Evolutionary conservation across 2,888 invertebrate genomes (phyloP).

Genomic region (Oscheius onirici): DNA sequence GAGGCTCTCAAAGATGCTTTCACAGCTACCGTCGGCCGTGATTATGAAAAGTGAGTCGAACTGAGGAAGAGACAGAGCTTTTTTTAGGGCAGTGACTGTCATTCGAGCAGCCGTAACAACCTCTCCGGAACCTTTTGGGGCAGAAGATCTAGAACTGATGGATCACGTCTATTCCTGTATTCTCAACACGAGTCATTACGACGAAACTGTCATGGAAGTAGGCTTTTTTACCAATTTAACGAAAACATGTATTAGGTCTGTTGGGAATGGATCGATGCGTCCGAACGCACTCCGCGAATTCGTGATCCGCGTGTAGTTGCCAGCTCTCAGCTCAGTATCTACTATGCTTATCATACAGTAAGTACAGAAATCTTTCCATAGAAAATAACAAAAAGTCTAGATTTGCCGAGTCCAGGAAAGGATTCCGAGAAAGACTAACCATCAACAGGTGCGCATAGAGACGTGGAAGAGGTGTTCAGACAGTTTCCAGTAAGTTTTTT

Average conservation of each 20-base stretch:
- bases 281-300: constrained; percentile 51
- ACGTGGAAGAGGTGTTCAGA: constrained; percentile 51
- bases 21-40: constrained; percentile 54
- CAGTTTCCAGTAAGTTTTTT: constrained; percentile 50
- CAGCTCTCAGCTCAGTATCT: constrained; percentile 53
- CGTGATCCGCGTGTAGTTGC: constrained; percentile 51
- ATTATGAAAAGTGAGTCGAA: constrained; percentile 54
- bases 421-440: constrained; percentile 49
- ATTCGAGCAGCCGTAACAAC: constrained; percentile 43
- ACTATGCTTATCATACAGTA: constrained; percentile 61
- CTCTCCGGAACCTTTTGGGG: constrained; percentile 44
- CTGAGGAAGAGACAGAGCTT: neutral
- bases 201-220: constrained; percentile 57
- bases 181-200: constrained; percentile 60
- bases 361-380: neutral
- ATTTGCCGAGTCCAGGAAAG: constrained; percentile 60
- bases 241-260: constrained; percentile 47
- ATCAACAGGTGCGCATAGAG: constrained; percentile 41
- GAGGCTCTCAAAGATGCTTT: constrained; percentile 52
- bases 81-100: constrained; percentile 44
- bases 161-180: constrained; percentile 62
- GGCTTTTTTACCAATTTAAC: neutral
- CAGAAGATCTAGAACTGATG: constrained; percentile 59
- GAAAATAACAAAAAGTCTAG: constrained; percentile 26
- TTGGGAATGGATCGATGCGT: constrained; percentile 63